Evolutionary conservation across 2,888 invertebrate genomes (phyloP), one percentile per base, ranked within the genome.

Genomic region (Agriopis aurantiaria): DNA sequence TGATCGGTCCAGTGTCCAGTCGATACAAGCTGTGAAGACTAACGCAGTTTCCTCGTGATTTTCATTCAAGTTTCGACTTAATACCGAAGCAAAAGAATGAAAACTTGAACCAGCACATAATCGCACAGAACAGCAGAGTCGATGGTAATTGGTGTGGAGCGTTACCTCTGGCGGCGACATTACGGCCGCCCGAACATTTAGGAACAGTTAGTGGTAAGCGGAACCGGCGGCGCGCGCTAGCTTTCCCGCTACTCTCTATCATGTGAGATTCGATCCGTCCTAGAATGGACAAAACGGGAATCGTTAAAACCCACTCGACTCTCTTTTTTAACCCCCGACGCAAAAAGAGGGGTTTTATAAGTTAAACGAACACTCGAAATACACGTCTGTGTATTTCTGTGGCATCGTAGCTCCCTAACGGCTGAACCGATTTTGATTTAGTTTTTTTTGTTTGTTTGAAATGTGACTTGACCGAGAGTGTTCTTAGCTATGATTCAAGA

Each of bases 211-310:
- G 17, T 17, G 57, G 57, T 17, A 57, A 45, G 57, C 57, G 45
- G 57, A 55, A 17, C 55, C 40, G 55, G 49, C 41, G 17, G 40
- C 65, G 5, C 52, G 0, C 41, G 48, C 45, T 51, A 51, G 33
- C 17, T 45, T 59, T n/a, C 46, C 33, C 46, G 58, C 57, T 23
- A 49, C 49, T 14, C 17, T 12, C 62, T 45, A 61, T 55, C 53
- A 63, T 23, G 55, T 63, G n/a, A 53, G 45, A 52, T 63, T 52
- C 46, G 52, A 62, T 8, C 63, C 52, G 63, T 63, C 63, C 52
- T 63, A 53, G 52, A 63, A 63, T 53, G 55, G 55, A 46, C 55
- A 63, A 63, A 60, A 60, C 60, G 49, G 49, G 49, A 60, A 33
- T 8, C 46, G 58, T 58, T 58, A 58, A 14, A 46, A 46, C 46